Percentiles rank a stretch among this genome's conserved stretches.
These are phyloP conservation scores for Orchesellides sinensis DNA, from an alignment of 2,888 invertebrate genomes.

Conservation along the genomic window DNA sequence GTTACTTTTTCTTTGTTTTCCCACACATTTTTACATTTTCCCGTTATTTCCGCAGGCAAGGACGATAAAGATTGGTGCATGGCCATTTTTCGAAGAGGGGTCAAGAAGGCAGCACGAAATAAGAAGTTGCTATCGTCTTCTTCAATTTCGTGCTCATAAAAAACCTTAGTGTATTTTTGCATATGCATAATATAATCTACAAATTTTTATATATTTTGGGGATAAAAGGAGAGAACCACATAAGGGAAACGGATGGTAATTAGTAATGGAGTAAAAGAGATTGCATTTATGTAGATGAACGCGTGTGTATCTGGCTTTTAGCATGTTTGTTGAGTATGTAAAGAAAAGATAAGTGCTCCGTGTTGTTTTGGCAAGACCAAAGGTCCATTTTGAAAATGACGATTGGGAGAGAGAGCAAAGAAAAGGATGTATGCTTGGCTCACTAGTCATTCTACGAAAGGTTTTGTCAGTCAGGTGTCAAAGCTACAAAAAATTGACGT, in stretches of 20 bases:
- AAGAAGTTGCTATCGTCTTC: background rate
- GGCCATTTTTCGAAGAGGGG: too few species aligned
- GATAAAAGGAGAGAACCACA: background rate
- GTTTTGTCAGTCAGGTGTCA: conserved; percentile 41
- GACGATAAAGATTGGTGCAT: background rate
- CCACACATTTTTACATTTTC: background rate
- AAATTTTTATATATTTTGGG: background rate
- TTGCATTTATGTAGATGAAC: background rate
- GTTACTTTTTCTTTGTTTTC: background rate
- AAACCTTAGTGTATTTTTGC: background rate
- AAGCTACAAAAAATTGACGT: conserved; percentile 27
- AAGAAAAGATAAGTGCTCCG: background rate
- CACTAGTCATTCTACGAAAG: too few species aligned
- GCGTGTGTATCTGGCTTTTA: conserved; percentile 4
- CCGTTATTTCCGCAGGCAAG: background rate
- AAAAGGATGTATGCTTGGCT: too few species aligned
- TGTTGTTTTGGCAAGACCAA: background rate
- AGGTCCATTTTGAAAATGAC: conserved; percentile 2
- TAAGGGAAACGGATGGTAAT: conserved; percentile 3
- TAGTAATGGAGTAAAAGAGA: background rate
- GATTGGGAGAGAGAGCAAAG: too few species aligned
- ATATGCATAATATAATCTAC: too few species aligned
- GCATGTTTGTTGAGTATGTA: background rate
- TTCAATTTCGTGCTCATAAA: background rate
- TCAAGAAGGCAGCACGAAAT: background rate